Evolutionary conservation across 2,113 vertebrate species (phyloP), one percentile per base, ranked within the genome.

Genomic region (Carassius carassius): DNA sequence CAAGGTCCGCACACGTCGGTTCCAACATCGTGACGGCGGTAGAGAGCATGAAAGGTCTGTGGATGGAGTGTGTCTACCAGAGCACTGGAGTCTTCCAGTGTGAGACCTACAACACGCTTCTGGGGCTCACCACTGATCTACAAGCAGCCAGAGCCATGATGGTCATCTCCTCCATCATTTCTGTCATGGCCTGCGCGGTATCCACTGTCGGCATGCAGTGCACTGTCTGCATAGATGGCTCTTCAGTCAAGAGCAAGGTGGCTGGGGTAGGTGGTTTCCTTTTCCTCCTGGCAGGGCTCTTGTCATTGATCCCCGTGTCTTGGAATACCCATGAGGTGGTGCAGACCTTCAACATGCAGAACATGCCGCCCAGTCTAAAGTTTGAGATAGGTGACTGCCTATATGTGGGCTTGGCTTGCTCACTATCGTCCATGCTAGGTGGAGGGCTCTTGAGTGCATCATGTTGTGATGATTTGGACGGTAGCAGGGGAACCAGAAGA

Each of bases 61-160:
- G 98, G 98, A 99, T 99, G 97, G 97, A 97, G 84, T 99, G 98
- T 0, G 97, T 98, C 58, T 94, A 95, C 0, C 95, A 97, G 90
- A 99, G 98, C 95, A 99, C 98, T 0, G 98, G 98, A 10, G 95
- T 96, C 92, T 97, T 98, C 65, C 97, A 99, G 84, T 99, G 98
- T 0, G 98, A 99, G 84, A 96, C 97, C 92, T 99, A 98, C 94
- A 98, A 94, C 94, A 98, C 97, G 3, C 94, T 99, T 89, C 94
- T 99, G 82, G 96, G 95, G 25, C 92, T 99, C 83, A 93, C 97
- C 0, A 11, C 95, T 0, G 95, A 99, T 81, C 76, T 97, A 84
- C 97, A 98, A 91, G 96, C 95, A 0, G 96, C 98, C 2, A 96
- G 98, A 0, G 97, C 96, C 14, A 94, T 99, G 89, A 99, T 99